phyloP scores from a whole-genome alignment of 2,888 invertebrate genomes.

The Leptogaster cylindrica region DNA sequence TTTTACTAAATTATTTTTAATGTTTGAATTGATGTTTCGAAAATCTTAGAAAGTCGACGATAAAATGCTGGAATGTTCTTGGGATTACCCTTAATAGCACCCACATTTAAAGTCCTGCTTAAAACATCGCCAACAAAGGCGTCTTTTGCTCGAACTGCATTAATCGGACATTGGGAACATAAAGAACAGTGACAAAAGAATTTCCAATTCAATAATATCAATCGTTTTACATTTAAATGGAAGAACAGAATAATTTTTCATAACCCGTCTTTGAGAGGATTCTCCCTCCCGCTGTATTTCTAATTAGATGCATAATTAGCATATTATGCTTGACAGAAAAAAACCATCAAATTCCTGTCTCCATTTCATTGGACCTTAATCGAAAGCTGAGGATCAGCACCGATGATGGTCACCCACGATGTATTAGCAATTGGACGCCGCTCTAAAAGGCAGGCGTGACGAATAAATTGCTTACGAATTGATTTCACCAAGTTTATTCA shows the following conservation, averaged over 20 bases:
- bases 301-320: conserved; percentile 38
- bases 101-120: conserved; percentile 22
- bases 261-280: background rate
- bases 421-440: conserved; percentile 27
- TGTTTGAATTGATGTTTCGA: no score
- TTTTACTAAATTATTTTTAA: no score
- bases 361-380: conserved; percentile 29
- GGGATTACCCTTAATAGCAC: conserved; percentile 12
- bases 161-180: conserved; percentile 18
- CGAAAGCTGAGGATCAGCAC: background rate
- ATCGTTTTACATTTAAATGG: conserved; percentile 36
- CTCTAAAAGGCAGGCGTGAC: conserved; percentile 23
- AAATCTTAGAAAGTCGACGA: background rate
- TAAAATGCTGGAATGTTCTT: no score
- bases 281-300: conserved; percentile 2
- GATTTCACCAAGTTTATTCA: conserved; percentile 31
- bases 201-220: conserved; percentile 18
- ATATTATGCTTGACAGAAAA: conserved; percentile 21
- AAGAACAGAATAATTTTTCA: conserved; percentile 30
- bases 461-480: conserved; percentile 35
- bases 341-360: conserved; percentile 18
- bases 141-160: conserved; percentile 15
- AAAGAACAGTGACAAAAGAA: conserved; percentile 20
- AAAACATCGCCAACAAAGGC: conserved; percentile 24
- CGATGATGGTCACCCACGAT: conserved; percentile 27